Base-by-base conservation (phyloP, 2,797 vertebrate genomes). In the Gila robusta region DNA sequence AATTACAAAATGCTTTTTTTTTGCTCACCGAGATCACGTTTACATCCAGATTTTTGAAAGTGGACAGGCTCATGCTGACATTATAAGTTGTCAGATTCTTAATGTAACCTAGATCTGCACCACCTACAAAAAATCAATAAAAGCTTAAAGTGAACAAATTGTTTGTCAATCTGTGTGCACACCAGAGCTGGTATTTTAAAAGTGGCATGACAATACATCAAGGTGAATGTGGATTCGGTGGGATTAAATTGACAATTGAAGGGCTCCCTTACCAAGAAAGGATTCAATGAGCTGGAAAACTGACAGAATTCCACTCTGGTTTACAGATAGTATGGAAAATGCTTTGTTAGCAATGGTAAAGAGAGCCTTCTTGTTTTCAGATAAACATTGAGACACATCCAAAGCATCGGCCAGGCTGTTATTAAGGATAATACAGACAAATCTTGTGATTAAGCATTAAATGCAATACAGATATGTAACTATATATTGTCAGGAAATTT, bases 41-140 rank as follows among this genome's bases (percentile, higher is more conserved):
- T 86, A 6, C 0, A 62, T 87, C 81, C 83, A 90, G 74, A 77
- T 19, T 85, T n/a, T 12, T 49, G 12, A 90, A 90, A n/a, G 87
- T 90, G 12, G 67, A 2, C 23, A 90, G 1, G 72, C 80, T 82
- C 89, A 90, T 90, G 77, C 56, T 84, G 59, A 89, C 9, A 26
- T 49, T 84, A 28, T 52, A 21, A 52, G 5, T 4, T 72, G 81
- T 52, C 70, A 90, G 28, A 35, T 7, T 74, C 66, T 0, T 81
- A 19, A 90, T 79, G 64, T 81, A 83, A 5, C 2, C 11, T 28
- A 67, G 17, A 32, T 35, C 32, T 19, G 89, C 89, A 69, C 89
- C 89, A 19, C 87, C 89, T 90, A 66, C 17, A 81, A 70, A 52
- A 56, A 79, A 35, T 9, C 3, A 19, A 19, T 12, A 1, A 67